A percentile compares a stretch with the other conserved stretches of the same genome.
phyloP scores from a whole-genome alignment of 2,888 invertebrate species.

The Cristatella mucedo region DNA sequence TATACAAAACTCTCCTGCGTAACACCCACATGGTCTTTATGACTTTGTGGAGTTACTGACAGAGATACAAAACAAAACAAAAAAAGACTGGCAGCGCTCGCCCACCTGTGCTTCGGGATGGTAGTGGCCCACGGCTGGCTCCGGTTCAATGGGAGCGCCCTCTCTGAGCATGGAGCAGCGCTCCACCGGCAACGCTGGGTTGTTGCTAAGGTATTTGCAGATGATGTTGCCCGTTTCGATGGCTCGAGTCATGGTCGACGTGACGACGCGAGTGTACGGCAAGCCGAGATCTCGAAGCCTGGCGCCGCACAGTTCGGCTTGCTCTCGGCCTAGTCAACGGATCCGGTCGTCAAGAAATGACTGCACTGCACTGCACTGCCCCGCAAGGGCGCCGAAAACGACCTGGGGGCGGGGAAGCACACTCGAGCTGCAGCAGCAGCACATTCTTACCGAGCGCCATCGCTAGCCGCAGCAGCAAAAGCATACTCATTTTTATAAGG shows the following conservation, averaged over 20 bases:
- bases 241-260: conserved; percentile 83
- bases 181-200: conserved; percentile 38
- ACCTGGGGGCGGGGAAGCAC: too few relatives aligned
- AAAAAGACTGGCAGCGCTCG: too few relatives aligned
- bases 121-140: conserved; percentile 77
- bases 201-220: conserved; percentile 47
- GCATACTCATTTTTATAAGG: too few relatives aligned
- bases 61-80: too few relatives aligned
- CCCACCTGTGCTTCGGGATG: conserved; percentile 59
- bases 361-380: neutral
- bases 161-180: conserved; percentile 66
- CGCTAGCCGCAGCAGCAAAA: too few relatives aligned
- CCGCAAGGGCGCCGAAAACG: too few relatives aligned
- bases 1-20: too few relatives aligned
- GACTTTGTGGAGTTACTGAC: too few relatives aligned
- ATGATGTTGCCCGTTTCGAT: conserved; percentile 77
- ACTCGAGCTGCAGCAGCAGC: too few relatives aligned
- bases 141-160: conserved; percentile 84
- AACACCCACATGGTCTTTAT: too few relatives aligned
- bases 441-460: too few relatives aligned
- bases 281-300: conserved; percentile 56
- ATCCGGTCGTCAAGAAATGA: conserved; percentile 10
- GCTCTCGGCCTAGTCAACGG: conserved; percentile 64
- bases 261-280: conserved; percentile 61
- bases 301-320: conserved; percentile 69